Evolutionary conservation across 1,140 invertebrate genomes (phyloP), one percentile per base, ranked within the genome.

Genomic region (Pseudobourletiella spinata): DNA sequence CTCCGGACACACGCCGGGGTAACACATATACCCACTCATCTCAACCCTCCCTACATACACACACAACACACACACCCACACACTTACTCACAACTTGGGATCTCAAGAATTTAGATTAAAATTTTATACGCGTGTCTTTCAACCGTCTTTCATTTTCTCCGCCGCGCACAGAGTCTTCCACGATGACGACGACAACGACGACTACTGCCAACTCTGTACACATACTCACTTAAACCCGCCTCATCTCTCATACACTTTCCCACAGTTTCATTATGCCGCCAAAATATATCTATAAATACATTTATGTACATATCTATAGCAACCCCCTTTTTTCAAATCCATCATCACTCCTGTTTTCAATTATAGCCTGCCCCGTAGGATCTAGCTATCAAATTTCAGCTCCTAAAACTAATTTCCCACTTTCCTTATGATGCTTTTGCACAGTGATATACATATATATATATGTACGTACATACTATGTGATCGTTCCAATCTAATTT

Each of bases 61-160:
- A 46, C n/a, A 46, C n/a, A 46, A 6, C 43, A 46, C 4, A 46
- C 4, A 46, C 6, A 46, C 6, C n/a, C 3, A 46, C n/a, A 46
- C 3, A 46, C n/a, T 3, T 46, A 22, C 18, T 20, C 43, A 46
- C 18, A 46, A 3, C 6, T 20, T 8, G 43, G n/a, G 43, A 46
- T 46, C 43, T 46, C 43, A 46, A 46, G 43, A 46, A 46, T 46
- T 46, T 46, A 46, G 43, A 46, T 46, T 46, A 46, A 46, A 46
- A 46, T 39, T 39, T 39, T 11, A 8, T 11, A 46, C 43, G 4
- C 43, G n/a, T 46, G n/a, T 8, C 43, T 18, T n/a, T 46, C 43
- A 8, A 3, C 43, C 6, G n/a, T 46, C 43, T 46, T 46, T 46
- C n/a, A 8, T 22, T 11, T 46, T 6, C 4, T n/a, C 6, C 3